Percentiles rank a stretch among this genome's conserved stretches.
Evolutionary conservation across 2,113 vertebrate genomes (phyloP).

Genomic region (Otolemur garnettii): DNA sequence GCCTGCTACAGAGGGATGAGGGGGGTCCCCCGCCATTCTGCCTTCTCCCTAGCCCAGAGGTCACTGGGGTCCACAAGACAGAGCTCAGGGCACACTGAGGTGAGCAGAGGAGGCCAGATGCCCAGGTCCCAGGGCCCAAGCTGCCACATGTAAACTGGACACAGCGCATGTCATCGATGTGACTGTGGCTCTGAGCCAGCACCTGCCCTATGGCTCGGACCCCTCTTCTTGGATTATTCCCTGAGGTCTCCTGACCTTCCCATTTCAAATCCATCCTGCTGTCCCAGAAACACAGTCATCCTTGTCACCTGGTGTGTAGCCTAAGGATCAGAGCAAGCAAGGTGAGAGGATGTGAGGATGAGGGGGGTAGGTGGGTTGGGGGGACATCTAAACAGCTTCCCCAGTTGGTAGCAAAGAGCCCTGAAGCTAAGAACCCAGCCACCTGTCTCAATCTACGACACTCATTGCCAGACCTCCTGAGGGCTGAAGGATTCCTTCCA

Average conservation of each 20-base stretch:
- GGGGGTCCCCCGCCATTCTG: neutral
- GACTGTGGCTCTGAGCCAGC: neutral
- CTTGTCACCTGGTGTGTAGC: neutral
- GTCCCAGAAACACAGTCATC: neutral
- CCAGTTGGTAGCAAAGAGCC: neutral
- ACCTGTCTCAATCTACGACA: neutral
- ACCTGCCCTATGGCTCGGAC: accelerated
- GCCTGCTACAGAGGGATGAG: neutral
- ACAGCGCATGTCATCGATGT: accelerated
- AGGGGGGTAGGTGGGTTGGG: too few species aligned
- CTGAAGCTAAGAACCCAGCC: neutral
- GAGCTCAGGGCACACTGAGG: accelerated
- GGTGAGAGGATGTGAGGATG: accelerated
- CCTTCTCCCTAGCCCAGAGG: neutral
- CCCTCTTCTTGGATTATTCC: accelerated
- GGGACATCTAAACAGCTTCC: accelerated
- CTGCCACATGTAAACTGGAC: accelerated
- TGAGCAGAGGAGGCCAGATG: neutral
- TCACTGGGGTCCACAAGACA: neutral
- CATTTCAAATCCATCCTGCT: accelerated
- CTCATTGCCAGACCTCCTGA: too few species aligned
- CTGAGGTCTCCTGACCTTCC: neutral
- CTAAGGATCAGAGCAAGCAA: neutral
- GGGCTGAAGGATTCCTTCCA: neutral
- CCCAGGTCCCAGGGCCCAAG: accelerated